Conservation (phyloP, 2,888 invertebrate genomes). For the Epirrhoe alternata region DNA sequence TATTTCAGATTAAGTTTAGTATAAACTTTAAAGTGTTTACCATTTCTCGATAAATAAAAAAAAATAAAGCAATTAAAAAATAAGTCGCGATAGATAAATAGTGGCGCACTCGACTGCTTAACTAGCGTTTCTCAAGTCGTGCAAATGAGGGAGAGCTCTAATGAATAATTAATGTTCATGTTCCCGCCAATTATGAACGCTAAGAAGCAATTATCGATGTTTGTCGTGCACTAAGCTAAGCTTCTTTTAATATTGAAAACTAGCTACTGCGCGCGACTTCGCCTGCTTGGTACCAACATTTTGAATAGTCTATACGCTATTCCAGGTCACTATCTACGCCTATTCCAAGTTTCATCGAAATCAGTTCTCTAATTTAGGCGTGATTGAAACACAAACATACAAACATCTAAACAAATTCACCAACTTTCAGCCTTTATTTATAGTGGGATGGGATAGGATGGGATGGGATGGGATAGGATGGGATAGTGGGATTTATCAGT, state of each 20-base stretch:
- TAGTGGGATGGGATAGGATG: too few species aligned
- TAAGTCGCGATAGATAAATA: slow-evolving; percentile 66
- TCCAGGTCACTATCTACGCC: too few species aligned
- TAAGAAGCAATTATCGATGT: slow-evolving; percentile 74
- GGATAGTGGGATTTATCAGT: too few species aligned
- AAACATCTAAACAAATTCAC: too few species aligned
- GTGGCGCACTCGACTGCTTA: slow-evolving; percentile 67
- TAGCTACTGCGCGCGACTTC: too few species aligned
- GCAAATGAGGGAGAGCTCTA: slow-evolving; percentile 73
- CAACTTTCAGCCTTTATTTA: too few species aligned
- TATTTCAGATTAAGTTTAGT: background rate
- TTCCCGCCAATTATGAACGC: slow-evolving; percentile 79
- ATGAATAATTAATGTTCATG: slow-evolving; percentile 83
- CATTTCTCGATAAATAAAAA: slow-evolving; percentile 13
- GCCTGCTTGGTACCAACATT: too few species aligned
- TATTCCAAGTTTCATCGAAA: too few species aligned
- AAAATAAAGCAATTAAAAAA: slow-evolving; percentile 61
- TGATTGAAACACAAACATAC: too few species aligned
- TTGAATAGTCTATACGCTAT: too few species aligned
- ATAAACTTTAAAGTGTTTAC: slow-evolving; percentile 5
- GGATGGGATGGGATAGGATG: too few species aligned
- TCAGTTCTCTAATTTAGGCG: too few species aligned
- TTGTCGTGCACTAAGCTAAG: slow-evolving; percentile 31
- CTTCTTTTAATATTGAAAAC: background rate
- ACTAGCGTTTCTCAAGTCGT: slow-evolving; percentile 76